Evolutionary conservation across 2,113 vertebrate genomes (phyloP), one percentile per base, ranked within the genome.

Genomic region (Caranx melampygus): DNA sequence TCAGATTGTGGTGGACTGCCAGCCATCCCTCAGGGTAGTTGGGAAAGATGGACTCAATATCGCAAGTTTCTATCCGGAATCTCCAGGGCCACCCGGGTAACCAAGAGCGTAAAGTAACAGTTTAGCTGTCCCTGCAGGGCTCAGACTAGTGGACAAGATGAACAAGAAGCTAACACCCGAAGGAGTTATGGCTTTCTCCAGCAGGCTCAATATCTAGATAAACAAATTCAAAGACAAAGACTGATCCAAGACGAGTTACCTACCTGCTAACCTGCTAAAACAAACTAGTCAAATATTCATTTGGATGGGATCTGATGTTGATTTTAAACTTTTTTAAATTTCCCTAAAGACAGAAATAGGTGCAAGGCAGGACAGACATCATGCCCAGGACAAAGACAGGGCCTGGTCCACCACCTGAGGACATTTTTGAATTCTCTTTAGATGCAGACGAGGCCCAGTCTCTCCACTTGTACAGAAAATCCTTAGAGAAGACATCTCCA

Each of bases 341-440:
- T n/a, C 7, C 40, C 20, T n/a, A 62, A 18, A 45, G 44, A 60
- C 52, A 64, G 26, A 1, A 44, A 58, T 15, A 76, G 21, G 15
- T 20, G 40, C 55, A 83, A 75, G 60, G 16, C 44, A 77, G 59
- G 67, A 62, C 55, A 63, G 55, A 68, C 84, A 83, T 52, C 69
- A 95, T 95, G 95, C 83, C 89, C 63, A 88, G 67, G 73, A 68
- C 85, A 2, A 86, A 18, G 68, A 75, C 72, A 51, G 72, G 72
- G 20, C 71, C 65, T 12, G 86, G 72, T 31, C 72, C 76, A 3
- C 87, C 75, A 4, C 52, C 78, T 33, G 77, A 86, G 18, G 89
- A 94, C 68, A 54, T 90, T 57, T 82, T 81, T 40, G 83, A 93
- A 0, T 91, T 92, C 75, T 89, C 93, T 4, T 26, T 77, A 34